Percentiles rank a stretch among this genome's conserved stretches.
Evolutionary conservation across 1,140 invertebrate species (phyloP).

Genomic region (Octopus sinensis): DNA sequence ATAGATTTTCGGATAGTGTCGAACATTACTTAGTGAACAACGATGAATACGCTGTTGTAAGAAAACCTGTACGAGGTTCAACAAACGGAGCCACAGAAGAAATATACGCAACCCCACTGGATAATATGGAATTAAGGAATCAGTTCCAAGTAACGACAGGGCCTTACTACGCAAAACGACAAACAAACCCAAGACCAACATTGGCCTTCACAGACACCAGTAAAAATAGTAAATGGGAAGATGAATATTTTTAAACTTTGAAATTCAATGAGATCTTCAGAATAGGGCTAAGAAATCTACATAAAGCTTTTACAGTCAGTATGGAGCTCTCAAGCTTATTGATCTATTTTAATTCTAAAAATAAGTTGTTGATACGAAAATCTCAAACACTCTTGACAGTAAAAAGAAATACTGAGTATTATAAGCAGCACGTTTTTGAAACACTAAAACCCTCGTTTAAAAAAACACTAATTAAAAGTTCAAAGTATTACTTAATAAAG

Average conservation of each 20-base stretch:
- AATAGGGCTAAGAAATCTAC: neutral
- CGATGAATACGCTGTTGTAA: conserved; percentile 11
- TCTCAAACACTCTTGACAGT: neutral
- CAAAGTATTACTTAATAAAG: too few species aligned
- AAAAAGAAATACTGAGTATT: neutral
- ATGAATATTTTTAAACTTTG: neutral
- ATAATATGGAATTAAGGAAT: neutral
- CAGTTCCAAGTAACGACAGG: neutral
- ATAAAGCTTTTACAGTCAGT: neutral
- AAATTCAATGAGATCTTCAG: neutral
- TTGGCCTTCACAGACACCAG: neutral
- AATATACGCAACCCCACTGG: neutral
- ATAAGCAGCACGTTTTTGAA: neutral
- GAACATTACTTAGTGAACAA: conserved; percentile 13
- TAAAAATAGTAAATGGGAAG: neutral
- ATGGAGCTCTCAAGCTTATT: neutral
- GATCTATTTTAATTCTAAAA: neutral
- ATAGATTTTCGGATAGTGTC: neutral
- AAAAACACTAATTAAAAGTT: too few species aligned
- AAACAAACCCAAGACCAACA: neutral
- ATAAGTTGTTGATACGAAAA: neutral
- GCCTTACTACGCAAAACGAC: neutral
- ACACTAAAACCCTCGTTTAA: neutral
- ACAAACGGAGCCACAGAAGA: neutral
- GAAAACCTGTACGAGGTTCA: neutral